These are phyloP conservation scores for Oryzias melastigma DNA, from an alignment of 2,113 vertebrate genomes.

Conservation along the genomic window DNA sequence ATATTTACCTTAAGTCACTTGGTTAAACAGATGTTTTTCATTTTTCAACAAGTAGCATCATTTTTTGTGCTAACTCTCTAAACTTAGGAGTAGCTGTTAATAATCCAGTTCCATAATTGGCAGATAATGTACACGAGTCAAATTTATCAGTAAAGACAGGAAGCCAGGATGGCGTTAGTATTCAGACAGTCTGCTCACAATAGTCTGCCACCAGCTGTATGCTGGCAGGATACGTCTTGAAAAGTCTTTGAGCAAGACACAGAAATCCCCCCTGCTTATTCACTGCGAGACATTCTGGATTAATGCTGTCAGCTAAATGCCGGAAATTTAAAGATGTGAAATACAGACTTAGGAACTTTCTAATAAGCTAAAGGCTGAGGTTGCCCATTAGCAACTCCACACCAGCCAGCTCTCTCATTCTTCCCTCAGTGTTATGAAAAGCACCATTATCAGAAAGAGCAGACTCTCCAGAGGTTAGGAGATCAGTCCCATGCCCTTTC, in stretches of 20 bases:
- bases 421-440: not conserved
- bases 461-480: too few relatives aligned
- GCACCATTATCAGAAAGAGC: too few relatives aligned
- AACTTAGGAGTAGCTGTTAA: not conserved
- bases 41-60: too few relatives aligned
- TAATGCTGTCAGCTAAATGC: slow-evolving; percentile 32
- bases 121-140: slow-evolving; percentile 28
- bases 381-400: slow-evolving; percentile 3
- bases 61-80: too few relatives aligned
- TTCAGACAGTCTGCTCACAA: slow-evolving; percentile 10
- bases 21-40: too few relatives aligned
- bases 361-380: slow-evolving; percentile 16
- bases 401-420: slow-evolving; percentile 2
- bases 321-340: slow-evolving; percentile 29
- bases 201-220: slow-evolving; percentile 39
- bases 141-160: slow-evolving; percentile 21
- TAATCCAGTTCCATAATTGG: not conserved
- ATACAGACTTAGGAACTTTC: slow-evolving; percentile 22
- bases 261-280: slow-evolving; percentile 50
- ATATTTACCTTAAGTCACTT: too few relatives aligned
- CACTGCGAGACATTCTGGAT: slow-evolving; percentile 38
- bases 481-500: not conserved
- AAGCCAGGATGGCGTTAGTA: slow-evolving; percentile 11
- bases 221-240: slow-evolving; percentile 27
- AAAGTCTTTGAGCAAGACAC: slow-evolving; percentile 38